Base-by-base conservation (phyloP, 2,888 invertebrate genomes). In the Chymomyza procnemis region DNA sequence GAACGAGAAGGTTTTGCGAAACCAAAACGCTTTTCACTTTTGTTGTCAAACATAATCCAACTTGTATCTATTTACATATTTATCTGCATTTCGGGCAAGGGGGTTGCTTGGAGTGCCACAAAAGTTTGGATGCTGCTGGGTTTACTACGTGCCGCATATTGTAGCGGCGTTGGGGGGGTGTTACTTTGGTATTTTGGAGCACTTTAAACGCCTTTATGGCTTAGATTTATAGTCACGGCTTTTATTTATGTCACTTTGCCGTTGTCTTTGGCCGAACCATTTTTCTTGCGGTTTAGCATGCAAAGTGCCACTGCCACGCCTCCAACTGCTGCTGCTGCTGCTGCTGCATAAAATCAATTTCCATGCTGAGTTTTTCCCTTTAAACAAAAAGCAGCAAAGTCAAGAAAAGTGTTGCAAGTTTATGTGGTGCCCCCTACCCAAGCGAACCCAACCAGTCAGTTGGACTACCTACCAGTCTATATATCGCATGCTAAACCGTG, bases 311-410 rank as follows among this genome's bases (percentile, higher is more conserved):
- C 34, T 41, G 34, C 34, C 34, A 41, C 34, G 34, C 34, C 26
- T 34, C 55, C 58, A 30, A 19, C 54, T 54, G n/a, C n/a, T n/a
- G n/a, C n/a, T n/a, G n/a, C n/a, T n/a, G n/a, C n/a, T n/a, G n/a
- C n/a, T 6, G 70, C 69, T 84, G 84, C 82, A 84, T 84, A 86
- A 86, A 82, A 82, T 86, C 87, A 82, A 86, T 82, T 82, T 86
- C 79, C 64, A 52, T 66, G 68, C 48, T 69, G 61, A 47, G 68
- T 73, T 55, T 61, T 46, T 55, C 62, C 56, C 48, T 64, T 57
- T 16, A 47, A 50, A 54, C 54, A 22, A 47, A 16, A 66, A 19
- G 6, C 22, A 3, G 4, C 5, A 50, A 73, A 71, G 85, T 74
- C 80, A 79, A 81, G 86, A 80, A 77, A 86, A 82, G 86, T 82